Evolutionary conservation across 2,888 invertebrate species (phyloP).

Genomic region (Epiblema foenella): DNA sequence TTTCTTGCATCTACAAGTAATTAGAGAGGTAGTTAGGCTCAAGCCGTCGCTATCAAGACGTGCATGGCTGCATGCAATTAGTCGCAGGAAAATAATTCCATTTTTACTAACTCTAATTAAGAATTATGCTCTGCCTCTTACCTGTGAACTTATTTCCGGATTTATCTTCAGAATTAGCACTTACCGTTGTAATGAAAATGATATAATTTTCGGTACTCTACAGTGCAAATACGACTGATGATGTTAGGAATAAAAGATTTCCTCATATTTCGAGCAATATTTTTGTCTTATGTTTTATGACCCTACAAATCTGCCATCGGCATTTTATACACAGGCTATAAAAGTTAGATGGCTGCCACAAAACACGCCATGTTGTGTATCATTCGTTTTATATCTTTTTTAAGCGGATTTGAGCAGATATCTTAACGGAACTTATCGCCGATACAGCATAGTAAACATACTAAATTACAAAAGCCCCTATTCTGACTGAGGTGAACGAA

Average conservation of each 20-base stretch:
- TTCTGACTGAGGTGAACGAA: background rate
- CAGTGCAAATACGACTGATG: background rate
- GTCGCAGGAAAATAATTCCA: background rate
- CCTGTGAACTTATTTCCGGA: background rate
- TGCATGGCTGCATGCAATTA: conserved; percentile 38
- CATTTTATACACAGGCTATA: conserved; percentile 59
- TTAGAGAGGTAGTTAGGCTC: conserved; percentile 23
- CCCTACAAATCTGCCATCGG: conserved; percentile 52
- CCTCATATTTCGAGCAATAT: background rate
- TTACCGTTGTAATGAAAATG: background rate
- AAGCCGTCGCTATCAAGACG: conserved; percentile 13
- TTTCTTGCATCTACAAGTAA: conserved; percentile 26
- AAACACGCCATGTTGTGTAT: conserved; percentile 56
- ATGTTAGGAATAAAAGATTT: background rate
- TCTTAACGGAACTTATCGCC: conserved; percentile 44
- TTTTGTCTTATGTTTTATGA: conserved; percentile 39
- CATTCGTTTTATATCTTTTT: conserved; percentile 57
- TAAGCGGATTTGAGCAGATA: conserved; percentile 49
- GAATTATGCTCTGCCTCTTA: background rate
- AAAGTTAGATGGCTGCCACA: conserved; percentile 59
- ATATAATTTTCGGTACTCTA: background rate
- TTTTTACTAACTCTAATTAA: conserved; percentile 13
- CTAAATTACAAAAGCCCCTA: conserved; percentile 1
- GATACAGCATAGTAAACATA: conserved; percentile 39
- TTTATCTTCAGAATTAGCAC: background rate